Base-by-base conservation (phyloP, 1,140 invertebrate genomes). In the Aphelenchoides avenae region DNA sequence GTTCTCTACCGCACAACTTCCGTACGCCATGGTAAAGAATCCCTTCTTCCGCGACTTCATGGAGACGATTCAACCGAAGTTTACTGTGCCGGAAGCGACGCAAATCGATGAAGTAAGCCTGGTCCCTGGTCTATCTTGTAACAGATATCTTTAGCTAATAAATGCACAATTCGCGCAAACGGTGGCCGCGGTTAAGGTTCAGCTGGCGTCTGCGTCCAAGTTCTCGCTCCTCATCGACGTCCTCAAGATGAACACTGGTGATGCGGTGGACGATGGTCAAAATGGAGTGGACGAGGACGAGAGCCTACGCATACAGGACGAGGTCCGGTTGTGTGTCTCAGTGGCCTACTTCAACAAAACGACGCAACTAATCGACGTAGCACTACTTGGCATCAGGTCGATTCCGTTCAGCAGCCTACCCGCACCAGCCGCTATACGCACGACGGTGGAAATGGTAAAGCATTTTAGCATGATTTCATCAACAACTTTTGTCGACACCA, bases 1-100 rank as follows among this genome's bases (percentile, higher is more conserved):
- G 20, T 39, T 70, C 18, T 54, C 56, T 30, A 54, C 59, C 6
- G 55, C 62, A 26, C 69, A 71, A 7, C 9, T 70, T 1, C 50
- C 52, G 11, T 34, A 40, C 5, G 41, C 52, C 15, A 29, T 62
- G 11, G 22, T 70, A 9, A 27, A 51, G n/a, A 52, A 60, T 53
- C 63, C 57, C 3, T 39, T 57, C 30, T 70, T 72, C 54, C 67
- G 68, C 20, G 68, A 70, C n/a, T 54, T 70, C 24, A 34, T 70
- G 24, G 69, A 72, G 37, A 39, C 47, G 7, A 59, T 57, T 1
- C 68, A 70, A 44, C 68, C 68, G 15, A 71, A 70, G 41, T 70
- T 70, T 47, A 33, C 48, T 27, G 31, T 72, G 30, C 62, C 69
- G n/a, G 33, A 15, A n/a, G n/a, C 31, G 68, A 63, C 15, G 43